Evolutionary conservation across 2,888 invertebrate genomes (phyloP).

Genomic region (Protophormia terraenovae): DNA sequence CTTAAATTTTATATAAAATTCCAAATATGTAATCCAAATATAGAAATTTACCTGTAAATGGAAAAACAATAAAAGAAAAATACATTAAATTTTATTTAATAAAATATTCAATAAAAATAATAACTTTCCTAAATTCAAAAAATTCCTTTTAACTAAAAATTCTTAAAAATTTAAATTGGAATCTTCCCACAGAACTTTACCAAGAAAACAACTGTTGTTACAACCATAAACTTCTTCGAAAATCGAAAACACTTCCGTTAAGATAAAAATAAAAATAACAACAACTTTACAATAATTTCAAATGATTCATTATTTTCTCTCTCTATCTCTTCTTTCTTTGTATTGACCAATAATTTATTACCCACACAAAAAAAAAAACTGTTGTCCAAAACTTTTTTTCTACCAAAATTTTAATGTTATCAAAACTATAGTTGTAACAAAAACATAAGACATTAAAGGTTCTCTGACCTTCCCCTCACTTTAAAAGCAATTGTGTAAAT

Average conservation of each 20-base stretch:
- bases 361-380: neutral
- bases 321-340: neutral
- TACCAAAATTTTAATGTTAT: neutral
- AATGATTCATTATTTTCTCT: neutral
- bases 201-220: neutral
- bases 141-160: too few species aligned
- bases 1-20: too few species aligned
- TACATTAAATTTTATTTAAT: too few species aligned
- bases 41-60: too few species aligned
- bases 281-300: neutral
- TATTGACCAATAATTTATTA: neutral
- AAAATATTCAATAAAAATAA: too few species aligned
- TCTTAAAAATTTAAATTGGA: too few species aligned
- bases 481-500: neutral
- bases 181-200: too few species aligned
- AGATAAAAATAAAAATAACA: neutral
- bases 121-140: too few species aligned
- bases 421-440: neutral
- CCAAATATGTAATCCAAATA: too few species aligned
- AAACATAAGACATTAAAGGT: slow-evolving; percentile 34
- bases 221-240: too few species aligned
- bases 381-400: neutral
- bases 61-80: too few species aligned
- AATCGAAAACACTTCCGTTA: neutral
- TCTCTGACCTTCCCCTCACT: slow-evolving; percentile 15